Conservation (phyloP, 2,113 vertebrate genomes). For the Hydropotes inermis region DNA sequence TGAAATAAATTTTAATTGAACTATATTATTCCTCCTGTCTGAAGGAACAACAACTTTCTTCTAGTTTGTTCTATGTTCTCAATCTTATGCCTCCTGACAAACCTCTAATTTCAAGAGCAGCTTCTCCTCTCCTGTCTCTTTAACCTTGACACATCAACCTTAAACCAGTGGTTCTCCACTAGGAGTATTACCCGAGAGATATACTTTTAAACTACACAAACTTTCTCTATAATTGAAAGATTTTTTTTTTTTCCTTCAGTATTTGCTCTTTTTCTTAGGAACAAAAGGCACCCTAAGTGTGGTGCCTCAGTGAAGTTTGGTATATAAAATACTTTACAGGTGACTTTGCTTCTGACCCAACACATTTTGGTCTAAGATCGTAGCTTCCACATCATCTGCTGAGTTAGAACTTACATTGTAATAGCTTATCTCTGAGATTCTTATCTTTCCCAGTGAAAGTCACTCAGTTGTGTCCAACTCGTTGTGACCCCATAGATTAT, state of each 20-base stretch:
- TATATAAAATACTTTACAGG: neutral
- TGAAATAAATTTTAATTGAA: neutral
- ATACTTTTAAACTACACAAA: neutral
- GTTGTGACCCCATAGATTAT: neutral
- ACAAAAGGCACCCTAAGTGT: neutral
- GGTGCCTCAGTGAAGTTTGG: neutral
- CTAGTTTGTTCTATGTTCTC: neutral
- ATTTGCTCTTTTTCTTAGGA: neutral
- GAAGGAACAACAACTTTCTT: neutral
- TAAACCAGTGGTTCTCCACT: neutral
- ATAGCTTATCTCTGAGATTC: neutral
- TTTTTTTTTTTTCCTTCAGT: neutral
- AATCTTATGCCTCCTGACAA: neutral
- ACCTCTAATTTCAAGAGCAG: neutral
- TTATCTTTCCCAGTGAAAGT: neutral
- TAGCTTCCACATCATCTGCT: neutral
- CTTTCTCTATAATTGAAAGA: neutral
- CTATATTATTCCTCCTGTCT: neutral
- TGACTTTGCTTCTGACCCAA: neutral
- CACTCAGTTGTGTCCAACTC: neutral
- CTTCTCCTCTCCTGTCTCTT: neutral
- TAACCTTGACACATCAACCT: neutral
- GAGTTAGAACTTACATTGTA: neutral
- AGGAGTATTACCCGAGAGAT: neutral
- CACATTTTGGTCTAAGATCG: neutral